A percentile compares a stretch with the other conserved stretches of the same genome.
Conservation (phyloP, 53 echinoderm and acorn worm species). For the Stichopus horrens region DNA sequence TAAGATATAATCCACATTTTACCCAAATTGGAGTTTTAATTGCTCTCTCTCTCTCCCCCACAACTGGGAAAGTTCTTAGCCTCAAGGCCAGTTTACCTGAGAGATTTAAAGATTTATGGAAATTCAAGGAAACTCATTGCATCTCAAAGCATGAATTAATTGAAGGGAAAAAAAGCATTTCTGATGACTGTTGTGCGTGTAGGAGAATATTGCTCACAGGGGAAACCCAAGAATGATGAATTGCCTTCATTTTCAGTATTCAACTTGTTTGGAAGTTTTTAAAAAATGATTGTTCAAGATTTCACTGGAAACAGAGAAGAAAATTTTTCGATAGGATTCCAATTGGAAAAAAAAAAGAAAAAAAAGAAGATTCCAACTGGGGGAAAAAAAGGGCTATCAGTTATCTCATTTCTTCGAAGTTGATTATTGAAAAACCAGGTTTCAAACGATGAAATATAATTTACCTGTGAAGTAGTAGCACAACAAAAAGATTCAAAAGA, state of each 20-base stretch:
- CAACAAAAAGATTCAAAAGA: too few species aligned
- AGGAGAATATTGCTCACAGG: conserved; percentile 32
- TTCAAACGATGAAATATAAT: too few species aligned
- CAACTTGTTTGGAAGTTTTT: conserved; percentile 1
- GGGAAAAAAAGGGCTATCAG: too few species aligned
- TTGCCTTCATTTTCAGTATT: background rate
- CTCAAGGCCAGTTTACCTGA: conserved; percentile 31
- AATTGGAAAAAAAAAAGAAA: too few species aligned
- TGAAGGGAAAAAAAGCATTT: background rate
- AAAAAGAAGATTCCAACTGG: too few species aligned
- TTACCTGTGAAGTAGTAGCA: too few species aligned
- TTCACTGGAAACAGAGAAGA: background rate
- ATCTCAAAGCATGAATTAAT: conserved; percentile 12
- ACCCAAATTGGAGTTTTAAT: conserved; percentile 18
- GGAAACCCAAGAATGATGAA: conserved; percentile 4
- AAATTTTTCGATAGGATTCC: too few species aligned
- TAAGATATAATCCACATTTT: conserved; percentile 4
- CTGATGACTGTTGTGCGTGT: conserved; percentile 22
- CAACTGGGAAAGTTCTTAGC: conserved; percentile 3
- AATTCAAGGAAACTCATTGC: conserved; percentile 15
- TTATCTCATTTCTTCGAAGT: too few species aligned
- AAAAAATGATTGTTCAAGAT: background rate
- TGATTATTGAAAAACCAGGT: too few species aligned
- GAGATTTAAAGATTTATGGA: conserved; percentile 23
- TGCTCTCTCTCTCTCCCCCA: background rate